These are phyloP conservation scores for Drosophila tristis DNA, from an alignment of 1,140 invertebrate species.

Conservation along the genomic window DNA sequence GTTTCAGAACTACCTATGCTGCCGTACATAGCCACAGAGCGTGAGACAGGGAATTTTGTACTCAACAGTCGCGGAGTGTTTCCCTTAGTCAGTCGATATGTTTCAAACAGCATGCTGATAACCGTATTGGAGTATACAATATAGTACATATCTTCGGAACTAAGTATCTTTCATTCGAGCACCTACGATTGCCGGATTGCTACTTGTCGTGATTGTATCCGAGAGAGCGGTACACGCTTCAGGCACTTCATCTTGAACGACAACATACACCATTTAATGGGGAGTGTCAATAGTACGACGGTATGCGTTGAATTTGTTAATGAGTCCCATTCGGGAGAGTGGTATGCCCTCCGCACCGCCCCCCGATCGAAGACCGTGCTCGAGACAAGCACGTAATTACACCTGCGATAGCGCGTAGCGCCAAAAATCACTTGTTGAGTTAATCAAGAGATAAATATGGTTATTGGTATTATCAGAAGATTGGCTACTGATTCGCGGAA, in stretches of 20 bases:
- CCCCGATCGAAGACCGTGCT: conserved; percentile 7
- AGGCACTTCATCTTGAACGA: conserved; percentile 40
- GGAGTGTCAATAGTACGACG: conserved; percentile 48
- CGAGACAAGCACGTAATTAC: conserved; percentile 54
- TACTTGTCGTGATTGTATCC: conserved; percentile 12
- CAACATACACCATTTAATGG: conserved; percentile 51
- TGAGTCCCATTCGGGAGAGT: neutral
- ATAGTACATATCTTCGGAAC: too few relatives aligned
- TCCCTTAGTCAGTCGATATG: too few relatives aligned
- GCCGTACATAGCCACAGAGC: too few relatives aligned
- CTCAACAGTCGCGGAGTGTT: too few relatives aligned
- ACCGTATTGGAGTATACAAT: too few relatives aligned
- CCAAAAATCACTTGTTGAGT: conserved; percentile 47
- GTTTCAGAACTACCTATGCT: too few relatives aligned
- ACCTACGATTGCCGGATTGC: neutral
- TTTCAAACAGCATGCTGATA: too few relatives aligned
- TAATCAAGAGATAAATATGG: conserved; percentile 69
- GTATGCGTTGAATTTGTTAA: conserved; percentile 23
- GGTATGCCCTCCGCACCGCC: neutral
- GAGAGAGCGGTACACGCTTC: neutral
- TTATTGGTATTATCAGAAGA: conserved; percentile 75
- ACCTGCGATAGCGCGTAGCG: conserved; percentile 40
- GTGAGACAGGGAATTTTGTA: too few relatives aligned
- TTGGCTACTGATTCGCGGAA: conserved; percentile 63
- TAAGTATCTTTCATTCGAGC: conserved; percentile 12